phyloP scores from a whole-genome alignment of 2,113 vertebrate species.

The Bagarius yarrelli region DNA sequence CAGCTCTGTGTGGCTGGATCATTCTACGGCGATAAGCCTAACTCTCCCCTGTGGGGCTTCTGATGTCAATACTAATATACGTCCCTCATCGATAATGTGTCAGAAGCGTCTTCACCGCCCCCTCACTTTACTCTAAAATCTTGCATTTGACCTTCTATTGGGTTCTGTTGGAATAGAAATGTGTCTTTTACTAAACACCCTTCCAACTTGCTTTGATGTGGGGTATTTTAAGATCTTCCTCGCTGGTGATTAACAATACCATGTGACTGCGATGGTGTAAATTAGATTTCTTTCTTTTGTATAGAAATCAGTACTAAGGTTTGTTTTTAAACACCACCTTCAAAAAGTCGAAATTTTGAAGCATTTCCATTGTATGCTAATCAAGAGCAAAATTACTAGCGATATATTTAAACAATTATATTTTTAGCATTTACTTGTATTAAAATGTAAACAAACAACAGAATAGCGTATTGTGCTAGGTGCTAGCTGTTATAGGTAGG shows the following conservation, averaged over 20 bases:
- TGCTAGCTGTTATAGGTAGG: too few species aligned
- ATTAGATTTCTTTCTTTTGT: not conserved
- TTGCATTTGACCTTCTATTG: slow-evolving; percentile 24
- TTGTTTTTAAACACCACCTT: too few species aligned
- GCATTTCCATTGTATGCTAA: too few species aligned
- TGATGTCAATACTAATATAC: slow-evolving; percentile 69
- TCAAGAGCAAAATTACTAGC: too few species aligned
- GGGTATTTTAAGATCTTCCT: not conserved
- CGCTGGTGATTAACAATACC: not conserved
- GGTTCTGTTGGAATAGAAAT: not conserved
- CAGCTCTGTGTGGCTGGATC: slow-evolving; percentile 59
- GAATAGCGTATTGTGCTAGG: too few species aligned
- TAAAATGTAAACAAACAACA: too few species aligned
- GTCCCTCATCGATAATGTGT: slow-evolving; percentile 68
- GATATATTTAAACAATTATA: too few species aligned
- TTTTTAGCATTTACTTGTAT: too few species aligned
- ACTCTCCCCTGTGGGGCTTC: slow-evolving; percentile 59
- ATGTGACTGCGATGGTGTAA: not conserved
- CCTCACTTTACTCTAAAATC: slow-evolving; percentile 17
- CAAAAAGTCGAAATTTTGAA: too few species aligned
- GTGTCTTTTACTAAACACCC: not conserved
- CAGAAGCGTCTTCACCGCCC: slow-evolving; percentile 49
- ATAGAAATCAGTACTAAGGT: not conserved
- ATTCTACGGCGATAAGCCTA: slow-evolving; percentile 68
- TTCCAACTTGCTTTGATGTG: not conserved